Percentiles rank a stretch among this genome's conserved stretches.
Conservation (phyloP, 2,797 vertebrate genomes). For the Amblyraja radiata region DNA sequence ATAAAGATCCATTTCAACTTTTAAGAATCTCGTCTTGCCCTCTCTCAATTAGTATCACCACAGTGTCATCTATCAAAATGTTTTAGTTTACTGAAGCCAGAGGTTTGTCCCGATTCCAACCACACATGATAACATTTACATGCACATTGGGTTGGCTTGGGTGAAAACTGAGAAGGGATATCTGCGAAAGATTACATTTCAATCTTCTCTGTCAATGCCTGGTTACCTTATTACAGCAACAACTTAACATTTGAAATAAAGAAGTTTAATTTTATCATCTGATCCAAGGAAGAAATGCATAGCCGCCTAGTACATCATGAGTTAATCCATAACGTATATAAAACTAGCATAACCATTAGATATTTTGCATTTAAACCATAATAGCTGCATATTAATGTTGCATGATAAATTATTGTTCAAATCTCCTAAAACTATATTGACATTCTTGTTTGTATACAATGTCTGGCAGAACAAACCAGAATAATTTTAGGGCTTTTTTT, state of each 20-base stretch:
- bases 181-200: no score
- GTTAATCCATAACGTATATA: background rate
- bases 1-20: no score
- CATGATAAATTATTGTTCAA: background rate
- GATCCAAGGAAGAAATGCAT: background rate
- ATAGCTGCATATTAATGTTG: background rate
- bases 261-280: background rate
- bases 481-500: background rate
- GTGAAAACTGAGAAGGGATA: no score
- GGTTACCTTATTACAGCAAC: no score
- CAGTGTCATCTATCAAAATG: no score
- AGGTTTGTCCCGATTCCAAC: no score
- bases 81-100: no score
- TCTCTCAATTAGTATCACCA: no score
- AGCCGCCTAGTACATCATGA: background rate
- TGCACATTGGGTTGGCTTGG: no score
- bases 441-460: background rate
- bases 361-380: background rate
- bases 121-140: no score
- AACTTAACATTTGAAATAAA: background rate
- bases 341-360: background rate
- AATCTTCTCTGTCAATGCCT: no score
- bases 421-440: background rate
- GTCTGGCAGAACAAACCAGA: slow-evolving; percentile 32
- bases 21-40: no score